Base-by-base conservation (phyloP, 2,113 vertebrate genomes). In the Sterrhoptilus dennistouni region DNA sequence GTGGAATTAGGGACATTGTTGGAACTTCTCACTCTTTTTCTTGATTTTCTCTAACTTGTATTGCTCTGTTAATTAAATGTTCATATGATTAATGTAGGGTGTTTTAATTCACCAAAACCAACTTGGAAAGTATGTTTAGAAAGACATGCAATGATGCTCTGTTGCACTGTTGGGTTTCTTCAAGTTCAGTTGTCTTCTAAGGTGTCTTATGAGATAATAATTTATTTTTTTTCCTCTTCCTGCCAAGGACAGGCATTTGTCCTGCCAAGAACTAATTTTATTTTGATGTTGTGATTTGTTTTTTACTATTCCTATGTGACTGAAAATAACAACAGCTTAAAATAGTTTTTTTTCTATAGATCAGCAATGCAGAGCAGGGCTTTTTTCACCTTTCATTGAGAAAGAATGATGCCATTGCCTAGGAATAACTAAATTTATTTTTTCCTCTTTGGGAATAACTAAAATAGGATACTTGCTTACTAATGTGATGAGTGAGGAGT, bases 221-320 rank as follows among this genome's bases (percentile, higher is more conserved):
- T 90, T 68, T 76, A 77, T 91, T 91, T 96, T 97, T 93, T 96
- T 93, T 96, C 91, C 13, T 47, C 23, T 33, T 95, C 24, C 49
- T 63, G 15, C 29, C 29, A 9, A 49, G 65, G 57, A 49, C 57
- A 71, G 57, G 57, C 31, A 49, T 80, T 79, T 76, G 42, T 90
- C 35, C 54, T 77, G 22, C 19, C 9, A 35, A 85, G 56, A 60
- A 50, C 70, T 60, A 59, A 79, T 54, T 85, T 91, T 78, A 64
- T 90, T 94, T 94, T 87, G 86, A 96, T 97, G 66, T 60, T 61
- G 76, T 96, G 91, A 80, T 96, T 90, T 35, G 31, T 66, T 97
- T 98, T 97, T 96, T 96, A 64, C 27, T 5, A 2, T 85, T 80
- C 36, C 64, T 68, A 5, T 84, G 64, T 92, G 50, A 90, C 71